phyloP scores from a whole-genome alignment of 1,140 invertebrate genomes.

The Musca domestica region DNA sequence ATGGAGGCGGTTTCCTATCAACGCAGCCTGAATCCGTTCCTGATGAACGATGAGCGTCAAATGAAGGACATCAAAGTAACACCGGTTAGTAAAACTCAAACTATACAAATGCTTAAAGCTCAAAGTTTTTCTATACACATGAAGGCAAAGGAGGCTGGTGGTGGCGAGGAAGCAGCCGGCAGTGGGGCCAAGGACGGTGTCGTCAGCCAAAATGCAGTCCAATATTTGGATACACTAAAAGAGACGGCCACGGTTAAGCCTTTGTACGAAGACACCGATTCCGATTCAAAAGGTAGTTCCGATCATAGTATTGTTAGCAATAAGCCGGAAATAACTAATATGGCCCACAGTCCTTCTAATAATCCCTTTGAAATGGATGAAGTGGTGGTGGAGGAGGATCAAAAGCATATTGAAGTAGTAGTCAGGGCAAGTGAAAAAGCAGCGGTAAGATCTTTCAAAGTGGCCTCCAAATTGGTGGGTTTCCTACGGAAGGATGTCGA shows the following conservation, averaged over 20 bases:
- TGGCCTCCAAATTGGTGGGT: slow-evolving; percentile 38
- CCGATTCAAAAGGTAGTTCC: slow-evolving; percentile 59
- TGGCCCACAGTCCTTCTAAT: slow-evolving; percentile 26
- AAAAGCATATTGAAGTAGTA: slow-evolving; percentile 38
- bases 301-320: slow-evolving; percentile 48
- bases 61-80: slow-evolving; percentile 41
- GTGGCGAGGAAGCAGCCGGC: background rate
- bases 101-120: slow-evolving; percentile 37
- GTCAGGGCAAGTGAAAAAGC: slow-evolving; percentile 17
- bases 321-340: slow-evolving; percentile 41
- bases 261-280: slow-evolving; percentile 52
- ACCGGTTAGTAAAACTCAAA: slow-evolving; percentile 36
- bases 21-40: slow-evolving; percentile 26
- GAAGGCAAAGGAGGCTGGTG: background rate
- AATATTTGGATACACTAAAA: slow-evolving; percentile 39
- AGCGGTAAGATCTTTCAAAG: slow-evolving; percentile 31
- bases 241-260: slow-evolving; percentile 33
- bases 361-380: slow-evolving; percentile 46
- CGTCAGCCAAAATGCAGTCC: slow-evolving; percentile 20
- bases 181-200: background rate
- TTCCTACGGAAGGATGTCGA: slow-evolving; percentile 33
- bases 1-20: slow-evolving; percentile 15
- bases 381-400: slow-evolving; percentile 49
- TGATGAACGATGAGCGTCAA: slow-evolving; percentile 43
- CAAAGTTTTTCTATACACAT: slow-evolving; percentile 27